These are phyloP conservation scores for Leptura quadrifasciata DNA, from an alignment of 2,888 invertebrate genomes.

Conservation along the genomic window DNA sequence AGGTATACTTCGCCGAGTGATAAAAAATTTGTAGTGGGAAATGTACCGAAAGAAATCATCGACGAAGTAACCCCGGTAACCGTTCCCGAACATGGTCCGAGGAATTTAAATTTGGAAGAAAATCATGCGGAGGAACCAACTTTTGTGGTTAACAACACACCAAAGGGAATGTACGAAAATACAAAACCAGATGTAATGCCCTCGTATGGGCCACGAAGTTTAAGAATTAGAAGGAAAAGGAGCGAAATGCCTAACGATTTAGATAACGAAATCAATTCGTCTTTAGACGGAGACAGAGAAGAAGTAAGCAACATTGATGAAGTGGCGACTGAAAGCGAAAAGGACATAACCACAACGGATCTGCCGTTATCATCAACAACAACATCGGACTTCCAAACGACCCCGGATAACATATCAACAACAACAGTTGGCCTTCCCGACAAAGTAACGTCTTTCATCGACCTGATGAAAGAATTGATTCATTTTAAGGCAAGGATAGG, in stretches of 20 bases:
- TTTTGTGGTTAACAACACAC: slow-evolving; percentile 19
- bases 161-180: neutral
- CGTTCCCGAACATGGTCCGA: slow-evolving; percentile 81
- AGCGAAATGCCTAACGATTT: slow-evolving; percentile 46
- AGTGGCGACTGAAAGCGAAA: slow-evolving; percentile 18
- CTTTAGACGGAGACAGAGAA: slow-evolving; percentile 8
- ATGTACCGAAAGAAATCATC: slow-evolving; percentile 77
- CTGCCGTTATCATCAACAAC: slow-evolving; percentile 29
- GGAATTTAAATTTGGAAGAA: slow-evolving; percentile 66
- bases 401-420: slow-evolving; percentile 48
- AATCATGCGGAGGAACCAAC: slow-evolving; percentile 24
- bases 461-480: slow-evolving; percentile 79
- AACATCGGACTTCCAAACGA: slow-evolving; percentile 43
- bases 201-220: slow-evolving; percentile 35
- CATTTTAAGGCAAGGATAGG: slow-evolving; percentile 83
- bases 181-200: neutral
- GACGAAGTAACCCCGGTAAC: slow-evolving; percentile 76
- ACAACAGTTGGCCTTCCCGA: slow-evolving; percentile 50
- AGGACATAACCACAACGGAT: slow-evolving; percentile 28
- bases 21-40: slow-evolving; percentile 81
- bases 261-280: slow-evolving; percentile 29
- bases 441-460: slow-evolving; percentile 74
- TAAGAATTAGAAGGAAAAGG: slow-evolving; percentile 39
- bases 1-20: slow-evolving; percentile 25
- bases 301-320: slow-evolving; percentile 24